Evolutionary conservation across 2,888 invertebrate genomes (phyloP), one percentile per base, ranked within the genome.

Genomic region (Dusona sp.): DNA sequence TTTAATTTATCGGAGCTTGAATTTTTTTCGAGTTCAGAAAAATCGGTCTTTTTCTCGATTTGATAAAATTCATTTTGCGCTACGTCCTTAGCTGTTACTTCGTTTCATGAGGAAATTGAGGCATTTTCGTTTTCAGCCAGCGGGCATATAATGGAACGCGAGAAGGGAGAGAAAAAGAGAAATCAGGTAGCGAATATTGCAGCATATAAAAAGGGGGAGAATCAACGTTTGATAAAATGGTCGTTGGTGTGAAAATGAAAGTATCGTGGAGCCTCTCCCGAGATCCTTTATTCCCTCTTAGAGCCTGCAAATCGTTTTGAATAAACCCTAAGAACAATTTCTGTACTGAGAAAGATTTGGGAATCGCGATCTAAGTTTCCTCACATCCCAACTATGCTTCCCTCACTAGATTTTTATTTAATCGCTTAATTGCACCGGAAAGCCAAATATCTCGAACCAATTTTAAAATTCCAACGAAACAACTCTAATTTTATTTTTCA

Each of bases 171-270:
- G 22, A 65, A 29, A 29, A 29, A 29, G 61, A 79, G 54, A 67
- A 65, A 36, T 70, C 70, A 86, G 79, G 81, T 82, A 75, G 86
- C 84, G 87, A 88, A 85, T 86, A 83, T 86, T 86, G 84, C 75
- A 68, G 67, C 38, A 81, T 80, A 73, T 73, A 79, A 78, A 70
- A 64, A 29, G 78, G 36, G 79, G 38, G 83, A 64, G 42, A 70
- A 67, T 57, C 38, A 36, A 68, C 74, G 51, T 72, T 80, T 78
- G 83, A 73, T 79, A 80, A 83, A 83, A 86, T 77, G 83, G 77
- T 25, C 65, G 65, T 78, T 78, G 38, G 73, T 78, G 83, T 82
- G 68, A 86, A 88, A 88, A 86, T 88, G 74, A 86, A 88, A 87
- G 87, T 87, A 89, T 87, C 86, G 79, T 38, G 72, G 29, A 61